Conservation (phyloP, 1,140 invertebrate genomes). For the Dinoponera quadriceps region DNA sequence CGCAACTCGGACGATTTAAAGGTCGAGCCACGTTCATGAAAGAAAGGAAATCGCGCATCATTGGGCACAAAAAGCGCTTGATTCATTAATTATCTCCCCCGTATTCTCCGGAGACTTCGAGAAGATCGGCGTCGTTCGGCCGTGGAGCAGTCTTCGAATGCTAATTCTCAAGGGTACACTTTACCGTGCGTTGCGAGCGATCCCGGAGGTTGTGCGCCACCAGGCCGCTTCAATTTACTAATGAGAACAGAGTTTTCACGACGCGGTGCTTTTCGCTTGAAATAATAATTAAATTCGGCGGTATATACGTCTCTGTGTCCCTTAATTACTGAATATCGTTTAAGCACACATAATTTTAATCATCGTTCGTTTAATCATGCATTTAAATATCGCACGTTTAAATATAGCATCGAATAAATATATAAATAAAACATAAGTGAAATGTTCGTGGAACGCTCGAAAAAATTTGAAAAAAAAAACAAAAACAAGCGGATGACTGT, state of each 20-base stretch:
- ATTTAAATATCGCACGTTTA: too few relatives aligned
- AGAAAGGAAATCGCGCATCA: constrained; percentile 1
- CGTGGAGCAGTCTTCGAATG: background rate
- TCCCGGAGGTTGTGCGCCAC: background rate
- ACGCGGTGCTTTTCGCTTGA: background rate
- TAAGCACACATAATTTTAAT: background rate
- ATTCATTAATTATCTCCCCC: constrained; percentile 33
- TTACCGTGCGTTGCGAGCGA: constrained; percentile 2
- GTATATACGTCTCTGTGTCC: background rate
- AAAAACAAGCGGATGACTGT: too few relatives aligned
- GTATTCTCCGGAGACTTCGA: constrained; percentile 5
- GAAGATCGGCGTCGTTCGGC: background rate
- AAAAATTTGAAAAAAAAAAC: too few relatives aligned
- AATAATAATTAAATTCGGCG: constrained; percentile 10
- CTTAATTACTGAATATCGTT: constrained; percentile 1
- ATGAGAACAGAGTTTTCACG: constrained; percentile 13
- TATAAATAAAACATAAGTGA: too few relatives aligned
- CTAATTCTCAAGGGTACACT: constrained; percentile 16
- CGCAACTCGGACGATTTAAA: background rate
- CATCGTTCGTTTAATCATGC: too few relatives aligned
- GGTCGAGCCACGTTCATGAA: background rate
- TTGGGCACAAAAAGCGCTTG: background rate
- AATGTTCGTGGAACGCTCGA: too few relatives aligned
- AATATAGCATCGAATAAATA: too few relatives aligned
- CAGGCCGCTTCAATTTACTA: background rate